Evolutionary conservation across 2,888 invertebrate genomes (phyloP).

Genomic region (Galeopsomyia nigrocyanea): DNA sequence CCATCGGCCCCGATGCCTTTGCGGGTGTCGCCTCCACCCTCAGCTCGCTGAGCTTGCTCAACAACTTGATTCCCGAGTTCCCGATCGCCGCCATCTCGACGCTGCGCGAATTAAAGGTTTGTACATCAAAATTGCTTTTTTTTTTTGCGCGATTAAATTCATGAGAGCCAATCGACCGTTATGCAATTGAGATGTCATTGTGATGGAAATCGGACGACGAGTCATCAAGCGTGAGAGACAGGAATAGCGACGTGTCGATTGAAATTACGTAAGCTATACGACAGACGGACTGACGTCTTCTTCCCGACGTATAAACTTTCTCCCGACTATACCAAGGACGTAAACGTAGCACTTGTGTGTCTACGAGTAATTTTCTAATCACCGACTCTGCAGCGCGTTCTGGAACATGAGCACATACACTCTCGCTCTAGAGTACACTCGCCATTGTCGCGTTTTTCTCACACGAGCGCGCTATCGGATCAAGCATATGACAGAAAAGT

Average conservation of each 20-base stretch:
- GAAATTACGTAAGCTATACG: not conserved
- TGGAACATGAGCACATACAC: conserved; percentile 10
- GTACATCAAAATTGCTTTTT: not conserved
- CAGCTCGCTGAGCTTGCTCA: conserved; percentile 89
- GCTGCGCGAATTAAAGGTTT: conserved; percentile 81
- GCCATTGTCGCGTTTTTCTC: conserved; percentile 20
- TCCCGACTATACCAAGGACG: no score
- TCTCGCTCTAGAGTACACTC: not conserved
- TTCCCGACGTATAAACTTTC: no score
- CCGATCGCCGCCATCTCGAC: conserved; percentile 85
- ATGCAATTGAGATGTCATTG: no score
- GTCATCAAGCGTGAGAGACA: no score
- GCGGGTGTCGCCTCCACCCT: conserved; percentile 84
- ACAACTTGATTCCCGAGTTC: conserved; percentile 90
- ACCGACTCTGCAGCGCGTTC: conserved; percentile 12
- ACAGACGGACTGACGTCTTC: not conserved
- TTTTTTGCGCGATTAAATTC: not conserved
- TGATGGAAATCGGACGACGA: no score
- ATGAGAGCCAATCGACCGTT: not conserved
- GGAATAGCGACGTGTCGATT: not conserved
- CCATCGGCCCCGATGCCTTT: conserved; percentile 82
- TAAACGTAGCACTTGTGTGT: no score
- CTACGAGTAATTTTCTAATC: conserved; percentile 33
- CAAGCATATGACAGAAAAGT: not conserved
- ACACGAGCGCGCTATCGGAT: conserved; percentile 28